These are phyloP conservation scores for Phylloscopus collybita DNA, from an alignment of 2,797 vertebrate genomes.

Conservation along the genomic window DNA sequence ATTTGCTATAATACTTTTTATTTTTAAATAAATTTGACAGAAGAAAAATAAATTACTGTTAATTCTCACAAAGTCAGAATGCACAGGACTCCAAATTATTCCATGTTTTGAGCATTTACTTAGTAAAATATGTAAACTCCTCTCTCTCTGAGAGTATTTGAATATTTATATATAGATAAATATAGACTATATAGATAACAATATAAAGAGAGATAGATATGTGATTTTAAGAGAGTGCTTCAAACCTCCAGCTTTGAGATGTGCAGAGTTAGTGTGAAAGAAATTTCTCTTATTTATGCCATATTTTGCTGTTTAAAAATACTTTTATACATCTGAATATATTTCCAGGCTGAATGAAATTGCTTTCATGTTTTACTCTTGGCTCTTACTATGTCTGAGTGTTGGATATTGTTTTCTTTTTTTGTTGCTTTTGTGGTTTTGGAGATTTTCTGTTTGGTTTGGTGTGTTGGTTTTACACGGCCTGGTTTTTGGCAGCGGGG, in stretches of 20 bases:
- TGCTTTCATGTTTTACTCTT: neutral
- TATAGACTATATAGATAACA: neutral
- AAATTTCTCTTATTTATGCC: neutral
- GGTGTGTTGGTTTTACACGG: fast-evolving
- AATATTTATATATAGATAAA: neutral
- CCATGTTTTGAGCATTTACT: neutral
- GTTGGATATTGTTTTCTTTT: neutral
- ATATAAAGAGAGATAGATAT: neutral
- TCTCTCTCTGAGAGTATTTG: neutral
- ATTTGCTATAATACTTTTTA: neutral
- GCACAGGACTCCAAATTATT: neutral
- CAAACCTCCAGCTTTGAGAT: neutral
- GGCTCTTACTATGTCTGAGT: neutral
- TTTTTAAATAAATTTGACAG: neutral
- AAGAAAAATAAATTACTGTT: neutral
- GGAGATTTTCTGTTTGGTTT: neutral
- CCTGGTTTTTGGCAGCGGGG: fast-evolving
- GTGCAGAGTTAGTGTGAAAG: neutral
- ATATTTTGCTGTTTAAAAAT: neutral
- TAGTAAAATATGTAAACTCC: neutral
- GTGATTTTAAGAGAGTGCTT: neutral
- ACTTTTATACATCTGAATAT: neutral
- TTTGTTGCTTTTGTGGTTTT: neutral
- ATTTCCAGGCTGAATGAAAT: neutral
- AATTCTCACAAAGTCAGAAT: neutral